Evolutionary conservation across 2,888 invertebrate genomes (phyloP).

Genomic region (Hirtodrosophila cameraria): DNA sequence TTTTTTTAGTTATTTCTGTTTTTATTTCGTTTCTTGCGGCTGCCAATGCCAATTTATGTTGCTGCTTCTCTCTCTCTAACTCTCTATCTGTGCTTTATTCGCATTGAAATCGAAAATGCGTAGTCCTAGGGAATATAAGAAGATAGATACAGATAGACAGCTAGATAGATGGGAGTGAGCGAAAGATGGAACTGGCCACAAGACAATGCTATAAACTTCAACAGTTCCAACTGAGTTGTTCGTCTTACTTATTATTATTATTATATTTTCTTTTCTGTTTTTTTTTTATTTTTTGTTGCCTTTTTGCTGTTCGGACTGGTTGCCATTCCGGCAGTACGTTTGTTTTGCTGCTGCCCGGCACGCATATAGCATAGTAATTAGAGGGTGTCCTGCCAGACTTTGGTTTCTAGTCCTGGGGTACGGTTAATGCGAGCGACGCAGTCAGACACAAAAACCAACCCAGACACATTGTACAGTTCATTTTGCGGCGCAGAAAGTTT

Average conservation of each 20-base stretch:
- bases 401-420: too few species aligned
- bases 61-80: constrained; percentile 28
- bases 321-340: constrained; percentile 54
- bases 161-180: not conserved
- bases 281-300: too few species aligned
- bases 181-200: constrained; percentile 29
- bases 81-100: constrained; percentile 37
- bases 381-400: constrained; percentile 70
- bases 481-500: constrained; percentile 75
- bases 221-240: constrained; percentile 30
- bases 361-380: constrained; percentile 80
- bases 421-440: constrained; percentile 64
- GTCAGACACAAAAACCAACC: constrained; percentile 49
- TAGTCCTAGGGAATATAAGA: constrained; percentile 54
- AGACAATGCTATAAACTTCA: constrained; percentile 39
- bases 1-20: constrained; percentile 9
- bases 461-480: constrained; percentile 70
- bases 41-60: constrained; percentile 77
- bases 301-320: constrained; percentile 30
- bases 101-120: constrained; percentile 78
- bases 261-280: constrained; percentile 64
- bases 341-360: constrained; percentile 69
- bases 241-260: constrained; percentile 46
- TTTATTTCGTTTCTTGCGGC: constrained; percentile 42
- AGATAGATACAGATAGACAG: not conserved